Percentiles rank a stretch among this genome's conserved stretches.
phyloP scores from a whole-genome alignment of 1,140 invertebrate species.

The Aphelenchoides fujianensis region DNA sequence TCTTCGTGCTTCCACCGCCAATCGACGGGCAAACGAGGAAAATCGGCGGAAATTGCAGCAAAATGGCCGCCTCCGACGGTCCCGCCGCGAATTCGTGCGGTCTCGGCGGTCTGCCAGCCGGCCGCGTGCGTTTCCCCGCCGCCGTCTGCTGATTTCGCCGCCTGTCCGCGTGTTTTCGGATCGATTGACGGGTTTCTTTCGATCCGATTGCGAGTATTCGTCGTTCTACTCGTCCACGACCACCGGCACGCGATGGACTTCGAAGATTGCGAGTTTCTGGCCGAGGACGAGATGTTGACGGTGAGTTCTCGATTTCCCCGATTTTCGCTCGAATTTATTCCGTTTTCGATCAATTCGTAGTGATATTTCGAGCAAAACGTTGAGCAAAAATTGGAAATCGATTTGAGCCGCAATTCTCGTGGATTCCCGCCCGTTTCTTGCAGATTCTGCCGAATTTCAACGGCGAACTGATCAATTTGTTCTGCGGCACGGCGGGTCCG shows the following conservation, averaged over 20 bases:
- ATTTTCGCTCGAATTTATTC: no score
- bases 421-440: conserved; percentile 1
- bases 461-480: conserved; percentile 67
- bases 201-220: background rate
- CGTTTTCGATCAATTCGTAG: no score
- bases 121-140: no score
- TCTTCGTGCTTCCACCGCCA: no score
- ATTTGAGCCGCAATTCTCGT: background rate
- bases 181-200: background rate
- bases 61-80: background rate
- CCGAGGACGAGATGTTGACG: conserved; percentile 77
- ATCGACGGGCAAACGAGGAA: no score
- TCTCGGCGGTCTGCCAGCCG: no score
- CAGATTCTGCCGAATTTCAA: conserved; percentile 87
- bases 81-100: background rate
- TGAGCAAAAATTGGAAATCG: background rate
- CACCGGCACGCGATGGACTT: conserved; percentile 26
- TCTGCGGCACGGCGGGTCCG: conserved; percentile 71
- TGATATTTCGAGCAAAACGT: background rate
- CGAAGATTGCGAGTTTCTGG: conserved; percentile 74
- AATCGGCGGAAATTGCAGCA: no score
- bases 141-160: no score
- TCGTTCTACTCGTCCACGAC: background rate
- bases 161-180: background rate
- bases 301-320: conserved; percentile 14